phyloP scores from a whole-genome alignment of 2,113 vertebrate genomes.

The Nothocercus nigrocapillus region DNA sequence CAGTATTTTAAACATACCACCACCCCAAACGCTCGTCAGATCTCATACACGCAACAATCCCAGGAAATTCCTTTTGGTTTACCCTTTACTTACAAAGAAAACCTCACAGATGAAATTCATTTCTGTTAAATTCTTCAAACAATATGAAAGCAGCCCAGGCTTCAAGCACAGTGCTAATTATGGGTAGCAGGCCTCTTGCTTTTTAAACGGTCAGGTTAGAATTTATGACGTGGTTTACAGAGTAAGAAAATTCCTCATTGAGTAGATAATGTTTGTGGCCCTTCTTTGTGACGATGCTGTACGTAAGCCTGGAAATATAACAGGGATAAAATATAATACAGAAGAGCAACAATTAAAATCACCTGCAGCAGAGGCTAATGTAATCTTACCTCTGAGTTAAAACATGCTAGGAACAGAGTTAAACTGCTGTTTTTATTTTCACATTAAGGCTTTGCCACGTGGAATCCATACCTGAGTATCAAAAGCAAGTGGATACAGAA shows the following conservation, averaged over 20 bases:
- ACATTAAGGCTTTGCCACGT: background rate
- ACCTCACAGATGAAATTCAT: conserved; percentile 31
- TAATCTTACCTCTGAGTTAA: background rate
- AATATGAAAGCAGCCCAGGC: background rate
- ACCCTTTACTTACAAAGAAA: conserved; percentile 48
- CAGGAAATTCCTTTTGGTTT: conserved; percentile 69
- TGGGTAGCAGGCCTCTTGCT: background rate
- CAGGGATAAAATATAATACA: background rate
- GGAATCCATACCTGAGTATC: background rate
- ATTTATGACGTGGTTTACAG: conserved; percentile 17
- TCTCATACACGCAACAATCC: conserved; percentile 52
- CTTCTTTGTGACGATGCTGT: background rate
- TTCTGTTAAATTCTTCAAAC: conserved; percentile 53
- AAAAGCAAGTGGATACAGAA: background rate
- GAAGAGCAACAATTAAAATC: background rate
- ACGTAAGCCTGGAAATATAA: background rate
- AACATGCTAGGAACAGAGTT: background rate
- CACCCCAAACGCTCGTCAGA: conserved; percentile 32
- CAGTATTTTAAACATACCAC: conserved; percentile 30
- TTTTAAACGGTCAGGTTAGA: conserved; percentile 29
- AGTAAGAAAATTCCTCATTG: conserved; percentile 40
- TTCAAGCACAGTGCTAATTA: conserved; percentile 45
- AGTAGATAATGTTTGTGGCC: conserved; percentile 37
- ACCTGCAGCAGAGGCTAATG: background rate
- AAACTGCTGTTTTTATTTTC: background rate